These are phyloP conservation scores for Pterobdella sp. DNA, from an alignment of 2,888 invertebrate species.

Conservation along the genomic window DNA sequence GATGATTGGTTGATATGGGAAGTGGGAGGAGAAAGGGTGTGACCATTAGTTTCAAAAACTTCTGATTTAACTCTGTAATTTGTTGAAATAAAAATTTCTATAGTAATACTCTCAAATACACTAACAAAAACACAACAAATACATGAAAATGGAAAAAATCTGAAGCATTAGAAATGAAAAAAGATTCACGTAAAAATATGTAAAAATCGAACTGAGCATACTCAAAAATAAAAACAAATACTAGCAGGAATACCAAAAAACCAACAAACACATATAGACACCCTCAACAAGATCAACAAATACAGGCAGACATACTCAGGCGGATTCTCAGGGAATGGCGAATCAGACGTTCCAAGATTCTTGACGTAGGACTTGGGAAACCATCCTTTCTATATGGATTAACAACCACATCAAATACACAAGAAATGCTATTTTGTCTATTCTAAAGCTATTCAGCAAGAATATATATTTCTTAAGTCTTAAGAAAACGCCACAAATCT, in stretches of 20 bases:
- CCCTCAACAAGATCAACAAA: too few species aligned
- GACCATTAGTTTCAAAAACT: not conserved
- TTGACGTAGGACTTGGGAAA: slow-evolving; percentile 60
- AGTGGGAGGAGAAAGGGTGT: not conserved
- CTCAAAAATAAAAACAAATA: too few species aligned
- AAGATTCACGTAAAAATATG: too few species aligned
- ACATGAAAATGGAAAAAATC: not conserved
- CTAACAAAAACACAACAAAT: not conserved
- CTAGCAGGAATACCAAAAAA: too few species aligned
- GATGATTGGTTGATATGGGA: slow-evolving; percentile 4
- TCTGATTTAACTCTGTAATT: not conserved
- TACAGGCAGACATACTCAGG: slow-evolving; percentile 25
- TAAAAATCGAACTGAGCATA: too few species aligned
- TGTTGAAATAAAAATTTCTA: not conserved
- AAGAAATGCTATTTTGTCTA: too few species aligned
- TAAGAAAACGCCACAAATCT: too few species aligned
- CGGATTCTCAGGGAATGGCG: slow-evolving; percentile 12
- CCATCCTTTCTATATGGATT: slow-evolving; percentile 54
- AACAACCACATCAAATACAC: too few species aligned
- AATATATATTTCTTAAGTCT: not conserved
- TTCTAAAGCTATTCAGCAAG: too few species aligned
- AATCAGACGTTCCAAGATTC: slow-evolving; percentile 42
- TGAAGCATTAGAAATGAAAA: not conserved
- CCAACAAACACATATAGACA: too few species aligned
- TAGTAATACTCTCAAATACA: not conserved